Evolutionary conservation across 1,140 invertebrate genomes (phyloP).

Genomic region (Calosoma granatense): DNA sequence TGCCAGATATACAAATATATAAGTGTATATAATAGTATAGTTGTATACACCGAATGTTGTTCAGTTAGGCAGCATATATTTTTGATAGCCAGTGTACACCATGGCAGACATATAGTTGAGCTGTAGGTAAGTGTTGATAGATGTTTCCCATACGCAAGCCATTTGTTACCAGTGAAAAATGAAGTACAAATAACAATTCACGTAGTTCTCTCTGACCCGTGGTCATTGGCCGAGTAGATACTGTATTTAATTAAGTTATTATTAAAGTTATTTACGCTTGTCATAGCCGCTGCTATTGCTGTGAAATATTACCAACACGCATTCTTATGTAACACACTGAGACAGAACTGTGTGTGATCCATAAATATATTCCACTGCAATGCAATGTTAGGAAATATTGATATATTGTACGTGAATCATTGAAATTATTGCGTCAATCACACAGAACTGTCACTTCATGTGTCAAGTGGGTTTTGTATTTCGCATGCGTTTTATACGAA

Average conservation of each 20-base stretch:
- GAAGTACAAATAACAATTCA: not conserved
- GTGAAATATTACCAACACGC: not conserved
- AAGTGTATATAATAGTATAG: too few species aligned
- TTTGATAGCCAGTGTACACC: not conserved
- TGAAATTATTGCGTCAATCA: not conserved
- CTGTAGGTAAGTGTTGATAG: not conserved
- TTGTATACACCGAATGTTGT: too few species aligned
- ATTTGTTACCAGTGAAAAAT: slow-evolving; percentile 4
- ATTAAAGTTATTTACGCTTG: not conserved
- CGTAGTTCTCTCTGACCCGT: not conserved
- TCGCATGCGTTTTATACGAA: not conserved
- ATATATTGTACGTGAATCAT: not conserved
- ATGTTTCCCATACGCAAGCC: not conserved
- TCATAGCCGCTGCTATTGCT: not conserved
- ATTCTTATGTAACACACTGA: not conserved
- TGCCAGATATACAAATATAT: too few species aligned
- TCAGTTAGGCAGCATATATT: too few species aligned
- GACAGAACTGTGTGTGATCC: too few species aligned
- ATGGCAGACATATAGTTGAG: not conserved
- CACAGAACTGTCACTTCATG: not conserved
- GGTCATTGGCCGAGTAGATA: not conserved
- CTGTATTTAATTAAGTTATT: slow-evolving; percentile 6
- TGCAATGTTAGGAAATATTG: too few species aligned
- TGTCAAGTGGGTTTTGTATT: not conserved
- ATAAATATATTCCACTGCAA: too few species aligned